Percentiles rank a stretch among this genome's conserved stretches.
Conservation (phyloP, 2,113 vertebrate genomes). For the Elgaria multicarinata region DNA sequence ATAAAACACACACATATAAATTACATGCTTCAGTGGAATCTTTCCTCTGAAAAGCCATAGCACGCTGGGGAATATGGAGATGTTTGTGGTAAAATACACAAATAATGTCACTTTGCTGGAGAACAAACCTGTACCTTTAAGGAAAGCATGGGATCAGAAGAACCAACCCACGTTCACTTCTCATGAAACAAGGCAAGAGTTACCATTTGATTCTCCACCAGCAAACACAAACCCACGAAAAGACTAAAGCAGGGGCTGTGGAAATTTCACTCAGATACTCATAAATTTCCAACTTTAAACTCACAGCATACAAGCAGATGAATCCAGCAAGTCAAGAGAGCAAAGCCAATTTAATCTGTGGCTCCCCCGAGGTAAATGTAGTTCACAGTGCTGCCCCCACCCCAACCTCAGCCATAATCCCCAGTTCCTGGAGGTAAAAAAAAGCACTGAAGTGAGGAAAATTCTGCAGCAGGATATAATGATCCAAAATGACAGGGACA, state of each 20-base stretch:
- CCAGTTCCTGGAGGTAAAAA: constrained; percentile 90
- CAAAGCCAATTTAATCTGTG: constrained; percentile 92
- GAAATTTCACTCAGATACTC: constrained; percentile 75
- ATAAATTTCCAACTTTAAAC: constrained; percentile 78
- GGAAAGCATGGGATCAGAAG: constrained; percentile 7
- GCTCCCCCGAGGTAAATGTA: constrained; percentile 89
- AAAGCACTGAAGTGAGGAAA: constrained; percentile 97
- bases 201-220: not conserved
- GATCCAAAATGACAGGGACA: constrained; percentile 98
- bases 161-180: constrained; percentile 45
- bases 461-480: constrained; percentile 94
- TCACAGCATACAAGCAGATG: constrained; percentile 79
- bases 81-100: constrained; percentile 39
- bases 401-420: constrained; percentile 88
- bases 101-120: not conserved
- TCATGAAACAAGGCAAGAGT: not conserved
- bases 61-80: not conserved
- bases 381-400: constrained; percentile 83
- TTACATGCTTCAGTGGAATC: constrained; percentile 45
- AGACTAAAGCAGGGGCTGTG: constrained; percentile 25
- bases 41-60: constrained; percentile 39
- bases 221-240: constrained; percentile 41
- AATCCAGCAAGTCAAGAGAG: constrained; percentile 84
- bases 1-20: constrained; percentile 17
- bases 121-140: constrained; percentile 56